Evolutionary conservation across 2,113 vertebrate genomes (phyloP).

Genomic region (Daboia siamensis): DNA sequence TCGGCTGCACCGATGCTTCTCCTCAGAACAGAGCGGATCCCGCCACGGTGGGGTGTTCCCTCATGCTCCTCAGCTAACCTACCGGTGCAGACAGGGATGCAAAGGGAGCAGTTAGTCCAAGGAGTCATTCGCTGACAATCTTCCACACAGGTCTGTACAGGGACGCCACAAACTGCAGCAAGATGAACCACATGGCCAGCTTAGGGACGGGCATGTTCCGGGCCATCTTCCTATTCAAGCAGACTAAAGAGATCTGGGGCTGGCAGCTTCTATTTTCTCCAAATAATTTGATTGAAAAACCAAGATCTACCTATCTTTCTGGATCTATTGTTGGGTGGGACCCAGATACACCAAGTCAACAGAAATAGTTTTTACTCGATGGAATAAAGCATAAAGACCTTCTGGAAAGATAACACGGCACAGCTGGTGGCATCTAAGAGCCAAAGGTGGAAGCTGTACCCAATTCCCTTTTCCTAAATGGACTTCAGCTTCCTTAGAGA

Average conservation of each 20-base stretch:
- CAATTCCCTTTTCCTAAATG: not conserved
- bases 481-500: not conserved
- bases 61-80: not conserved
- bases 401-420: not conserved
- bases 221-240: not conserved
- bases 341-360: not conserved
- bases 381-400: not conserved
- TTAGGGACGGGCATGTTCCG: not conserved
- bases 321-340: no score
- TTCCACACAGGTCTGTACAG: constrained; percentile 14
- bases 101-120: not conserved
- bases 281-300: not conserved
- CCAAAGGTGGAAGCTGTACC: not conserved
- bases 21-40: no score
- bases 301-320: no score
- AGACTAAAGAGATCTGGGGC: not conserved
- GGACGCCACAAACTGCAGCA: constrained; percentile 29
- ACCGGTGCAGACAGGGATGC: constrained; percentile 31
- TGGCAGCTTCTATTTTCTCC: not conserved
- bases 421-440: not conserved
- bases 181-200: not conserved
- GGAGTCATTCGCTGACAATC: not conserved
- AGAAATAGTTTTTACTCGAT: not conserved
- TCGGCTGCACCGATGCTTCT: no score
- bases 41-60: not conserved